These are phyloP conservation scores for Mythimna loreyi DNA, from an alignment of 2,888 invertebrate genomes.

Conservation along the genomic window DNA sequence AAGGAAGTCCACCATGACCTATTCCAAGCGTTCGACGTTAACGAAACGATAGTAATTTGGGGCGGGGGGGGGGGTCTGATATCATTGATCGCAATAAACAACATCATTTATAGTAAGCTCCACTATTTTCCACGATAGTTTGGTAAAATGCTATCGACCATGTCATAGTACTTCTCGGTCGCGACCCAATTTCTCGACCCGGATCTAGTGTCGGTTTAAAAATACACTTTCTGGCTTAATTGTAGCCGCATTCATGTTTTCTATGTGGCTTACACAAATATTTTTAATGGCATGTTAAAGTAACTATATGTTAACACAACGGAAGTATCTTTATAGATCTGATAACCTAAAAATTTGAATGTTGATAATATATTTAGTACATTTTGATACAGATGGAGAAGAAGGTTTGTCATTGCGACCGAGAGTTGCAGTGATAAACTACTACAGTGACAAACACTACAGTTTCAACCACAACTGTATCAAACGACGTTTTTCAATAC, in stretches of 20 bases:
- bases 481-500: too few species aligned
- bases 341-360: not conserved
- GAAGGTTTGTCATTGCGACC: too few species aligned
- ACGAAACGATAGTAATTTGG: too few species aligned
- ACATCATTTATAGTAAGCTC: not conserved
- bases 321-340: not conserved
- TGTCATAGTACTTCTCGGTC: slow-evolving; percentile 56
- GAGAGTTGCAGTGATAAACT: too few species aligned
- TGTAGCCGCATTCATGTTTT: slow-evolving; percentile 17
- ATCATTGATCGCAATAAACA: not conserved
- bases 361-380: too few species aligned
- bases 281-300: not conserved
- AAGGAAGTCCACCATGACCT: too few species aligned
- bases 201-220: slow-evolving; percentile 51
- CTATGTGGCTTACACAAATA: slow-evolving; percentile 2
- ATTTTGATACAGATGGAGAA: too few species aligned
- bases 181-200: slow-evolving; percentile 68
- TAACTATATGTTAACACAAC: not conserved
- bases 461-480: too few species aligned
- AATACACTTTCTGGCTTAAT: slow-evolving; percentile 40
- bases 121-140: slow-evolving; percentile 33
- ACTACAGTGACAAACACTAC: too few species aligned
- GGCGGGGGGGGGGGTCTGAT: too few species aligned
- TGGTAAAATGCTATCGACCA: slow-evolving; percentile 63
- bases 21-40: too few species aligned